phyloP scores from a whole-genome alignment of 1,140 invertebrate genomes.

The Calosoma granatense region DNA sequence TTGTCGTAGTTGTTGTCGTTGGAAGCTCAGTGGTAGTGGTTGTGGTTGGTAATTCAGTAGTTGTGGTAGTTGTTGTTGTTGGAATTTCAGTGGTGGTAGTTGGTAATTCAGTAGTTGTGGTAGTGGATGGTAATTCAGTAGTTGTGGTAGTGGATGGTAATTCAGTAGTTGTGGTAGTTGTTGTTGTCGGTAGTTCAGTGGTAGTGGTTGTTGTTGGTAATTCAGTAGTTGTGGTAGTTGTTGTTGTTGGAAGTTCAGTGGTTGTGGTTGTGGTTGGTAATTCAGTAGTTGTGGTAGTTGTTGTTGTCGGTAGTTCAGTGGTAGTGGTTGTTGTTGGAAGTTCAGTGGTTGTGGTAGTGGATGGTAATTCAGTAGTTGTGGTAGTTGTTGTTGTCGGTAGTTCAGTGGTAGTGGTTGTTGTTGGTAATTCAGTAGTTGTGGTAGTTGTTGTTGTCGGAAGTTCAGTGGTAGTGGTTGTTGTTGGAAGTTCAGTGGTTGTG shows the following conservation, averaged over 20 bases:
- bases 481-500: not conserved
- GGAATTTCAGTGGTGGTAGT: not conserved
- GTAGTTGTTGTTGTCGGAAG: conserved; percentile 1
- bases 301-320: not conserved
- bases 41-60: not conserved
- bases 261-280: conserved; percentile 1
- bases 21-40: not conserved
- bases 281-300: conserved; percentile 6
- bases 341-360: conserved; percentile 22
- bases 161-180: not conserved
- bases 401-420: conserved; percentile 6
- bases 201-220: not conserved
- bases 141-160: not conserved
- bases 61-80: not conserved
- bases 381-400: conserved; percentile 10
- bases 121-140: not conserved
- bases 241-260: not conserved
- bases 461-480: not conserved
- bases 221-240: not conserved
- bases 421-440: conserved; percentile 4
- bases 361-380: conserved; percentile 20
- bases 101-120: not conserved
- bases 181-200: not conserved
- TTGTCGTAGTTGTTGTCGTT: not conserved
- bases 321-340: conserved; percentile 16